Evolutionary conservation across 1,140 invertebrate species (phyloP), one percentile per base, ranked within the genome.

Genomic region (Meloidogyne exigua): DNA sequence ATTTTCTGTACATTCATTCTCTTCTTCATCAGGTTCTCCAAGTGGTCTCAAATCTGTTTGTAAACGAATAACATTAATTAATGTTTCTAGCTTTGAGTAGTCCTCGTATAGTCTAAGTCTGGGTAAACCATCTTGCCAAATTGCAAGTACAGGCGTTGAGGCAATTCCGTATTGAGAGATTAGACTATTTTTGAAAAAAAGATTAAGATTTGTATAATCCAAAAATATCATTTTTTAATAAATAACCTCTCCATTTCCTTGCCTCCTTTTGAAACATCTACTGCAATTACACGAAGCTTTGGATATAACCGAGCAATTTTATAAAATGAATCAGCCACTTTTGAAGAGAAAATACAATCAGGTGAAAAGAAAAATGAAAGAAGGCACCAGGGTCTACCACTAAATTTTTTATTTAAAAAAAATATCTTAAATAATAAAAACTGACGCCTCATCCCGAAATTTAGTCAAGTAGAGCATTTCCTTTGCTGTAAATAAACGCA

Each of bases 101-200:
- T 79, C 77, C 11, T 79, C 77, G 23, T 79, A 80, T 13, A 79
- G 68, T 49, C 76, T 26, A 49, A 65, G 78, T 15, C 76, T 49
- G 18, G 79, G 78, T 9, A 72, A 81, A 0, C 79, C 79, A 42
- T 80, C 78, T 64, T 80, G 77, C 79, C 79, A 80, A 21, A 80
- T 21, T 0, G 79, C 79, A 65, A 80, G 72, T 13, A 80, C 79
- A 39, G 79, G 79, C 12, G 79, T 80, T 9, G 66, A 69, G 4
- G 79, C 78, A 62, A 80, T 81, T 18, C 79, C 79, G 28, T 81
- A 80, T 32, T 80, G 79, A 36, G 80, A 42, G 15, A 80, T 81
- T 32, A 80, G 57, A 23, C 79, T 80, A 32, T 70, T 74, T 39
- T 39, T 39, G 10, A 39, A 9, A 0, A 4, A 39, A 39, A 32